phyloP scores from a whole-genome alignment of 2,888 invertebrate genomes.

The Panorpa germanica region DNA sequence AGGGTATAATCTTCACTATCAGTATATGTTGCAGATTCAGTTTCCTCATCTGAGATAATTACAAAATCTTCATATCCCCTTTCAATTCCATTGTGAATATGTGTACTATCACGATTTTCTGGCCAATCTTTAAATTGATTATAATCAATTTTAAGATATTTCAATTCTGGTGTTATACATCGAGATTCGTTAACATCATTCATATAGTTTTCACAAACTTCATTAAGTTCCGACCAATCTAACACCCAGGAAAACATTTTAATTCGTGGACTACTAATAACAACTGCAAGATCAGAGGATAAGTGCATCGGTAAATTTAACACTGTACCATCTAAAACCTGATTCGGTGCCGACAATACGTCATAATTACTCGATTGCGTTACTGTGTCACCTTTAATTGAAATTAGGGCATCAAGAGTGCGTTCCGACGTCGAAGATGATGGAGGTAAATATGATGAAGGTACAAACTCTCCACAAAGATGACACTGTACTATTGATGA shows the following conservation, averaged over 20 bases:
- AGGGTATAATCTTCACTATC: too few species aligned
- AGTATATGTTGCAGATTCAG: too few species aligned
- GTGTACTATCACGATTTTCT: slow-evolving; percentile 16
- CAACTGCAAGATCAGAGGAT: slow-evolving; percentile 36
- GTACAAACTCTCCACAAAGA: too few species aligned
- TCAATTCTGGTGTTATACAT: slow-evolving; percentile 29
- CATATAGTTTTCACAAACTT: slow-evolving; percentile 34
- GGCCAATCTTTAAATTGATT: slow-evolving; percentile 37
- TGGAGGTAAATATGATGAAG: too few species aligned
- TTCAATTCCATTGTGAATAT: slow-evolving; percentile 15
- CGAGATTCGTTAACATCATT: slow-evolving; percentile 33
- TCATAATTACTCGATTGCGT: too few species aligned
- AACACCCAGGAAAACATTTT: slow-evolving; percentile 38
- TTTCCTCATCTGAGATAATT: slow-evolving; percentile 10
- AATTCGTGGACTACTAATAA: slow-evolving; percentile 36
- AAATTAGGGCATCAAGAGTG: too few species aligned
- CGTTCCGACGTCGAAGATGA: too few species aligned
- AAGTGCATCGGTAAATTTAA: slow-evolving; percentile 31
- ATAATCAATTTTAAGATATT: slow-evolving; percentile 41
- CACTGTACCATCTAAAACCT: slow-evolving; percentile 26
- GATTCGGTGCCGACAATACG: slow-evolving; percentile 21
- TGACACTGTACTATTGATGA: too few species aligned
- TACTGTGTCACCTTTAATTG: too few species aligned
- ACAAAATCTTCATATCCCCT: slow-evolving; percentile 13
- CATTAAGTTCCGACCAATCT: slow-evolving; percentile 32